Conservation (phyloP, 2,113 vertebrate genomes). For the Burhinus bistriatus region DNA sequence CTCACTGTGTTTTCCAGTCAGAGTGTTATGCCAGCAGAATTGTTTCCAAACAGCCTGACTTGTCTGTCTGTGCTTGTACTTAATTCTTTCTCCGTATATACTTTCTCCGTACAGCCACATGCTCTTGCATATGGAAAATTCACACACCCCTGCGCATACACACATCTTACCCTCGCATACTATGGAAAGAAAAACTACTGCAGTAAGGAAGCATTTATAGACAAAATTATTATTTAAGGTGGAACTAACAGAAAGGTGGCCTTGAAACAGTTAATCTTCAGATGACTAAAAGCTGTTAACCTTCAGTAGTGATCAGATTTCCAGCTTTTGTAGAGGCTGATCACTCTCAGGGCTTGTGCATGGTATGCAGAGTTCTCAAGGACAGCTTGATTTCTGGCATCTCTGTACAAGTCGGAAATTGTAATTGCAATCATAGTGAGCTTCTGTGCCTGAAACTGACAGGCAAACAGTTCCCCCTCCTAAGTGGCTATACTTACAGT, state of each 20-base stretch:
- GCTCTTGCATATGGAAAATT: background rate
- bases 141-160: background rate
- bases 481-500: background rate
- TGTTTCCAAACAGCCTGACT: background rate
- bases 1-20: background rate
- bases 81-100: background rate
- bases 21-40: background rate
- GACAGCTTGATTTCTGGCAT: constrained; percentile 28
- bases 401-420: constrained; percentile 15
- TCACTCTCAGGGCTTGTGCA: background rate
- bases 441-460: background rate
- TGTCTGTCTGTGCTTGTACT: background rate
- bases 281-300: background rate
- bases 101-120: background rate
- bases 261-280: constrained; percentile 6
- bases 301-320: constrained; percentile 21
- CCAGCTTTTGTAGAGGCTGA: background rate
- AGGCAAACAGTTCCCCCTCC: background rate
- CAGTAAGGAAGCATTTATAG: background rate
- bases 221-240: background rate
- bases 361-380: background rate
- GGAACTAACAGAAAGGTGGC: background rate
- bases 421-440: background rate
- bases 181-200: background rate
- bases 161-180: background rate